phyloP scores from a whole-genome alignment of 1,140 invertebrate species.

The Papilio helenus region DNA sequence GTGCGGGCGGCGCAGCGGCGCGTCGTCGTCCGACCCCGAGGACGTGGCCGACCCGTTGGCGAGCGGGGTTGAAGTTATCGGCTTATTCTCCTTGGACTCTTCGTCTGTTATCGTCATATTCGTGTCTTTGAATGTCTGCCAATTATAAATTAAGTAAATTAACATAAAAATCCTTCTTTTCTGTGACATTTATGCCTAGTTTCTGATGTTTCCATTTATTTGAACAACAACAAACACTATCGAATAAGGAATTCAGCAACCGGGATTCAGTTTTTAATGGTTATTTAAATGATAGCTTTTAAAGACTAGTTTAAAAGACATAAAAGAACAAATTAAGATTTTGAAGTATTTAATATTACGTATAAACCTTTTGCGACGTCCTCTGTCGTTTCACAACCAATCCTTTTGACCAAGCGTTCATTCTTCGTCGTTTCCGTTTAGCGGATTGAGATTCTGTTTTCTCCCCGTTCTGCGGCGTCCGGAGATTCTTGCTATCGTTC shows the following conservation, averaged over 20 bases:
- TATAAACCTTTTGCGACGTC: slow-evolving; percentile 66
- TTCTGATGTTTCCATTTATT: no score
- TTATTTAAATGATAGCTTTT: no score
- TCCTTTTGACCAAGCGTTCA: slow-evolving; percentile 78
- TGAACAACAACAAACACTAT: no score
- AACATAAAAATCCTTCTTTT: not conserved
- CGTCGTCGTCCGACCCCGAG: slow-evolving; percentile 58
- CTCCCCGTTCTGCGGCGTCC: slow-evolving; percentile 69
- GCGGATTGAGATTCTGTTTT: slow-evolving; percentile 64
- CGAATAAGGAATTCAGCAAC: no score
- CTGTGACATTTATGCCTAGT: no score
- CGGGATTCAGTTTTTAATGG: no score
- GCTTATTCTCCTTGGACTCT: slow-evolving; percentile 83
- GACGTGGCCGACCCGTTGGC: slow-evolving; percentile 59
- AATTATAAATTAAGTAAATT: slow-evolving; percentile 32
- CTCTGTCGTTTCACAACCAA: slow-evolving; percentile 73
- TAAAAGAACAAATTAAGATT: not conserved
- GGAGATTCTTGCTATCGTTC: slow-evolving; percentile 56
- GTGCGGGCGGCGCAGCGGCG: slow-evolving; percentile 62
- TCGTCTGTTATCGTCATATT: slow-evolving; percentile 77
- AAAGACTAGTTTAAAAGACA: no score
- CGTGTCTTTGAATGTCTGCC: slow-evolving; percentile 73
- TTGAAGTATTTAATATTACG: not conserved
- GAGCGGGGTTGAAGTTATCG: slow-evolving; percentile 73
- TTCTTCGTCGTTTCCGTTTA: slow-evolving; percentile 75